phyloP scores from a whole-genome alignment of 2,888 invertebrate species.

The Erannis defoliaria region DNA sequence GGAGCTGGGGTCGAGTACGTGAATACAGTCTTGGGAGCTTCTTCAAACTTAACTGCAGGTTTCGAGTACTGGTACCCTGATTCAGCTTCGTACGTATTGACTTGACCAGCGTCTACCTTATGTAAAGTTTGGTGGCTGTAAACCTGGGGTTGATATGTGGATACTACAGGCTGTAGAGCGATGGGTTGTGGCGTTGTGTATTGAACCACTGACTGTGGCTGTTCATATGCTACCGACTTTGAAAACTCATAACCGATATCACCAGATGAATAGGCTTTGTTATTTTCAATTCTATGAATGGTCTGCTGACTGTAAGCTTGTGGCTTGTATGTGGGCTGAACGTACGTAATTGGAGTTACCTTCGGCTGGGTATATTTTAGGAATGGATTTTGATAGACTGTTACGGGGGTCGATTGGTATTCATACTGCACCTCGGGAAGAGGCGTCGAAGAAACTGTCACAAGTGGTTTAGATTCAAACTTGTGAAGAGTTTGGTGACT shows the following conservation, averaged over 20 bases:
- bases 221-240: slow-evolving; percentile 53
- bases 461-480: slow-evolving; percentile 58
- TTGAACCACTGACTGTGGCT: slow-evolving; percentile 51
- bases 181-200: slow-evolving; percentile 60
- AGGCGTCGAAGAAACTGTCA: slow-evolving; percentile 68
- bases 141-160: slow-evolving; percentile 66
- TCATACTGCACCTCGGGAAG: slow-evolving; percentile 61
- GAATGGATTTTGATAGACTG: slow-evolving; percentile 75
- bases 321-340: slow-evolving; percentile 61
- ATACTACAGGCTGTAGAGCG: slow-evolving; percentile 53
- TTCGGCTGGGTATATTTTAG: slow-evolving; percentile 67
- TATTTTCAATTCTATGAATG: slow-evolving; percentile 63
- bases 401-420: slow-evolving; percentile 72
- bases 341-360: slow-evolving; percentile 65
- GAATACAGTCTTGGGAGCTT: slow-evolving; percentile 60
- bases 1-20: slow-evolving; percentile 64
- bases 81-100: slow-evolving; percentile 58
- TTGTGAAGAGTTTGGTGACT: slow-evolving; percentile 70
- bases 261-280: slow-evolving; percentile 56
- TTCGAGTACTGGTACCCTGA: slow-evolving; percentile 66
- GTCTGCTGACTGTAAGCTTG: slow-evolving; percentile 71
- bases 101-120: slow-evolving; percentile 63
- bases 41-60: slow-evolving; percentile 62
- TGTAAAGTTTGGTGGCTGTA: slow-evolving; percentile 70
- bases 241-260: slow-evolving; percentile 56